A percentile compares a stretch with the other conserved stretches of the same genome.
phyloP scores from a whole-genome alignment of 2,888 invertebrate genomes.

The Mythimna lalbum region DNA sequence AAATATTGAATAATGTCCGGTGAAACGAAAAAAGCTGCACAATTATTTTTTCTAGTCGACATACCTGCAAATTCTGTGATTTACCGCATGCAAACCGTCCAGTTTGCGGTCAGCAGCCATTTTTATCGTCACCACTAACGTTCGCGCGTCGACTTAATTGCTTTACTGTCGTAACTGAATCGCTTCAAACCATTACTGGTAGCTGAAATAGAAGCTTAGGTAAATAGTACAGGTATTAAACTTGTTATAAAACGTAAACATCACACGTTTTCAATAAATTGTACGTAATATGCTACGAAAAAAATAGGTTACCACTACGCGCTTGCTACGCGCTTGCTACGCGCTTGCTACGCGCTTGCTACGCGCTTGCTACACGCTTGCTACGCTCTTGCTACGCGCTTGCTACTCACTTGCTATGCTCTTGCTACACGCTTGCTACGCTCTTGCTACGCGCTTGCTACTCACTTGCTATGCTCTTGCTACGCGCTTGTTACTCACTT shows the following conservation, averaged over 20 bases:
- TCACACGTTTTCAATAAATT: neutral
- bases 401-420: neutral
- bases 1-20: neutral
- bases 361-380: neutral
- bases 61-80: conserved; percentile 32
- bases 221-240: conserved; percentile 1
- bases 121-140: conserved; percentile 51
- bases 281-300: neutral
- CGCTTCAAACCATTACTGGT: conserved; percentile 14
- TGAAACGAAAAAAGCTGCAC: neutral
- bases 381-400: neutral
- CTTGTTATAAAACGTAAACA: neutral
- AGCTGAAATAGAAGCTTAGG: neutral
- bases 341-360: neutral
- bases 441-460: too few relatives aligned
- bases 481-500: neutral
- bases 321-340: conserved; percentile 14
- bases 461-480: too few relatives aligned
- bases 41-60: conserved; percentile 6
- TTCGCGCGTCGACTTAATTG: conserved; percentile 35
- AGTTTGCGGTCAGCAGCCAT: conserved; percentile 38
- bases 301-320: too few relatives aligned
- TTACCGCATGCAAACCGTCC: conserved; percentile 30
- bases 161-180: conserved; percentile 42
- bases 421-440: conserved; percentile 12